Evolutionary conservation across 2,888 invertebrate species (phyloP).

Genomic region (Drosophila recens): DNA sequence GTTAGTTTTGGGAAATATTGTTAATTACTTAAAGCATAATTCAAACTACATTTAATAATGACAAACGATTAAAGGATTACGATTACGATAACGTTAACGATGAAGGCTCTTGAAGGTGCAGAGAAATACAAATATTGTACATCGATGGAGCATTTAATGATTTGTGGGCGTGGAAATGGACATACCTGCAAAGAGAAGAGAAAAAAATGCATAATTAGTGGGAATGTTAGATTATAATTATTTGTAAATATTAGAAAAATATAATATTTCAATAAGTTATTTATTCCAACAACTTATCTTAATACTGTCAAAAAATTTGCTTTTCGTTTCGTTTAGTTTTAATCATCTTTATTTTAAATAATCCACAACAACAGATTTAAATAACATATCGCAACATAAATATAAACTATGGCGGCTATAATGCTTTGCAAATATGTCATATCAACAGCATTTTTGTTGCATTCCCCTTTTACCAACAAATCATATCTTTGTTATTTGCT

Average conservation of each 20-base stretch:
- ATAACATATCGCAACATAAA: slow-evolving; percentile 2
- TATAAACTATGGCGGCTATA: not conserved
- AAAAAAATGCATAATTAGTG: not conserved
- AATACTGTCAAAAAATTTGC: no score
- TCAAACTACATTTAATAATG: slow-evolving; percentile 16
- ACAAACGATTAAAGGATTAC: slow-evolving; percentile 14
- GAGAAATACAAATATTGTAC: slow-evolving; percentile 31
- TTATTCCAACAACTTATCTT: no score
- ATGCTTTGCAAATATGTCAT: slow-evolving; percentile 11
- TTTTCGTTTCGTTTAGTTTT: no score
- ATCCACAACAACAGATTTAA: not conserved
- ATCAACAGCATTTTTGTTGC: slow-evolving; percentile 2
- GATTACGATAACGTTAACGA: slow-evolving; percentile 14
- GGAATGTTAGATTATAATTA: not conserved
- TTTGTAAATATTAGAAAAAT: not conserved
- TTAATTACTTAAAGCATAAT: slow-evolving; percentile 18
- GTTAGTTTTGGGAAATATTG: slow-evolving; percentile 18
- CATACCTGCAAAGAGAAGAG: slow-evolving; percentile 53
- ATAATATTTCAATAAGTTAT: no score
- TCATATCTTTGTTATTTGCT: slow-evolving; percentile 60
- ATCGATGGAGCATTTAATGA: slow-evolving; percentile 57
- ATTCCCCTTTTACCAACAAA: slow-evolving; percentile 15
- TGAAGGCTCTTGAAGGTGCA: slow-evolving; percentile 19
- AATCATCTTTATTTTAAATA: not conserved
- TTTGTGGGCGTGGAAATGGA: slow-evolving; percentile 1